A percentile compares a stretch with the other conserved stretches of the same genome.
Conservation (phyloP, 1,140 invertebrate species). For the Leptinotarsa undecemlineata region DNA sequence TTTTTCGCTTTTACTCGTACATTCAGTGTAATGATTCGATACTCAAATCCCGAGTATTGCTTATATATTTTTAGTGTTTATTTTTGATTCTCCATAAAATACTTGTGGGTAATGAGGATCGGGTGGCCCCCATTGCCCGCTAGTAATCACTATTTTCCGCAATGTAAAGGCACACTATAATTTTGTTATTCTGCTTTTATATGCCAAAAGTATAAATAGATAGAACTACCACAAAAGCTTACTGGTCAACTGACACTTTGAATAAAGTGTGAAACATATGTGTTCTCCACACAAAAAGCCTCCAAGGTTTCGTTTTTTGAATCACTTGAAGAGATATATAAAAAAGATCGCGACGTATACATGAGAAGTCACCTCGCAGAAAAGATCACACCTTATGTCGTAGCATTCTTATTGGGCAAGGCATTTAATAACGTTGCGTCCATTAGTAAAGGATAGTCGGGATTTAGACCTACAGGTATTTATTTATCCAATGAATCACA, state of each 20-base stretch:
- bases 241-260: conserved; percentile 44
- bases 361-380: too few relatives aligned
- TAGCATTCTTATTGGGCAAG: too few relatives aligned
- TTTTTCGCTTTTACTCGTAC: conserved; percentile 18
- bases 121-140: conserved; percentile 47
- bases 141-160: conserved; percentile 33
- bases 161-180: conserved; percentile 23
- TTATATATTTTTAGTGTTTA: conserved; percentile 15
- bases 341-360: too few relatives aligned
- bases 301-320: conserved; percentile 28
- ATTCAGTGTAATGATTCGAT: conserved; percentile 4
- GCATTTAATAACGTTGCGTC: too few relatives aligned
- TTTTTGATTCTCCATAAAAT: conserved; percentile 14
- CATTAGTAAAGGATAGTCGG: conserved; percentile 35
- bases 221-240: conserved; percentile 48
- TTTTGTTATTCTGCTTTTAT: conserved; percentile 26
- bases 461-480: conserved; percentile 13
- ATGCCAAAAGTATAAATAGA: conserved; percentile 43
- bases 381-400: too few relatives aligned
- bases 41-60: conserved; percentile 12
- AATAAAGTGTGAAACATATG: conserved; percentile 39
- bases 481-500: conserved; percentile 7
- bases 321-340: too few relatives aligned
- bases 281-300: conserved; percentile 51
- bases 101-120: conserved; percentile 23